Conservation (phyloP, 2,888 invertebrate genomes). For the Muschampia staudingeri region DNA sequence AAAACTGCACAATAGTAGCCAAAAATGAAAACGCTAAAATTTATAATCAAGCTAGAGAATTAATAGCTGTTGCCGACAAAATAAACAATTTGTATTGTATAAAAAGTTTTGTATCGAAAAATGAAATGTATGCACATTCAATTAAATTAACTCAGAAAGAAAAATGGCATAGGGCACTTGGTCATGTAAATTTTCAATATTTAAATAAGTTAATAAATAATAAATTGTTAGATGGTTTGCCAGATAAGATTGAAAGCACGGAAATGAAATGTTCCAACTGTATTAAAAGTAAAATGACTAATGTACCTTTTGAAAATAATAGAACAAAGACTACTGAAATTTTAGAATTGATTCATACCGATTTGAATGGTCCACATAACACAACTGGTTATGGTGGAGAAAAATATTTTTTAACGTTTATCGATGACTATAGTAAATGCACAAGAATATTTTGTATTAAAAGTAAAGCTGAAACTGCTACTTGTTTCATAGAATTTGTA, state of each 20-base stretch:
- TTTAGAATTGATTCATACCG: constrained; percentile 66
- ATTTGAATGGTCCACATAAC: constrained; percentile 69
- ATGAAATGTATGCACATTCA: constrained; percentile 52
- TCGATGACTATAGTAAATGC: constrained; percentile 63
- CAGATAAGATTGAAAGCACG: constrained; percentile 63
- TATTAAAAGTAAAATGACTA: constrained; percentile 68
- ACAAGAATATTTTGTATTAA: constrained; percentile 51
- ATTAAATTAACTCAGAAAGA: constrained; percentile 38
- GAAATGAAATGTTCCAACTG: constrained; percentile 68
- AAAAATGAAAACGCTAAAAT: not conserved
- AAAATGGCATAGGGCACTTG: constrained; percentile 62
- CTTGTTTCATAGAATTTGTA: constrained; percentile 47
- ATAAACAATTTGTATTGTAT: not conserved
- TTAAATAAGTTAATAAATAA: constrained; percentile 61
- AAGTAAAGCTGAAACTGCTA: constrained; percentile 61
- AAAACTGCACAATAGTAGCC: constrained; percentile 16
- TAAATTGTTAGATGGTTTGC: constrained; percentile 68
- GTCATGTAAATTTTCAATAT: constrained; percentile 68
- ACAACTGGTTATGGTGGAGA: constrained; percentile 67
- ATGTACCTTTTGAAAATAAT: constrained; percentile 69
- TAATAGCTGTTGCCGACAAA: not conserved
- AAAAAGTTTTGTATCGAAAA: constrained; percentile 55
- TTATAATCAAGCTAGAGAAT: not conserved
- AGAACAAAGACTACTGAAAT: constrained; percentile 59
- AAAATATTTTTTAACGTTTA: constrained; percentile 70